Percentiles rank a stretch among this genome's conserved stretches.
Evolutionary conservation across 2,888 invertebrate species (phyloP).

Genomic region (Eupithecia subfuscata): DNA sequence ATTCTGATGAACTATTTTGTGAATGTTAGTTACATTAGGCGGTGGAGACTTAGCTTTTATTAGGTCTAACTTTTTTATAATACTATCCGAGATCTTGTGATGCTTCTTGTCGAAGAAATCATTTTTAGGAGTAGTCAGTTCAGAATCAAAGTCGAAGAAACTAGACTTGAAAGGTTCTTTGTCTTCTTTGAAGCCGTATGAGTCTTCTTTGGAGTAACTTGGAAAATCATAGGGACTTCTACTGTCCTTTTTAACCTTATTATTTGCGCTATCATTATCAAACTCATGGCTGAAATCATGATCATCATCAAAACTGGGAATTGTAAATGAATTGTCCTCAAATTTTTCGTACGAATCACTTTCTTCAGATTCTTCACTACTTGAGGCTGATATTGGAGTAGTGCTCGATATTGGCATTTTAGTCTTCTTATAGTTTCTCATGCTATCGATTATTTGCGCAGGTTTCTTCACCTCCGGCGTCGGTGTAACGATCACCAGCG

Average conservation of each 20-base stretch:
- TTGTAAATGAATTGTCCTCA: slow-evolving; percentile 80
- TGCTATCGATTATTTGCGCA: slow-evolving; percentile 71
- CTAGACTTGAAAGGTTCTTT: slow-evolving; percentile 67
- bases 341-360: slow-evolving; percentile 74
- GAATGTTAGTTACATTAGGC: slow-evolving; percentile 62
- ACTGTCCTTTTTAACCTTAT: slow-evolving; percentile 64
- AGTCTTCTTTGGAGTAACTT: slow-evolving; percentile 63
- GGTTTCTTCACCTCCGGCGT: slow-evolving; percentile 74
- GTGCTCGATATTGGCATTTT: slow-evolving; percentile 66
- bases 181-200: slow-evolving; percentile 60
- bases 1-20: slow-evolving; percentile 66
- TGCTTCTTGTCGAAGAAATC: slow-evolving; percentile 82
- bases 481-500: slow-evolving; percentile 72
- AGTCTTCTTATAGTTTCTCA: slow-evolving; percentile 70
- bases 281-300: slow-evolving; percentile 62
- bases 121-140: slow-evolving; percentile 82
- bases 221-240: slow-evolving; percentile 68
- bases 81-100: slow-evolving; percentile 80
- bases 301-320: slow-evolving; percentile 70
- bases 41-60: slow-evolving; percentile 63
- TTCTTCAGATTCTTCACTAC: slow-evolving; percentile 61
- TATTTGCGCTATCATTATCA: slow-evolving; percentile 58
- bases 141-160: slow-evolving; percentile 71
- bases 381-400: slow-evolving; percentile 54
- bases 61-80: slow-evolving; percentile 77